Percentiles rank a stretch among this genome's conserved stretches.
Conservation (phyloP, 2,113 vertebrate species). For the Muscicapa adusta region DNA sequence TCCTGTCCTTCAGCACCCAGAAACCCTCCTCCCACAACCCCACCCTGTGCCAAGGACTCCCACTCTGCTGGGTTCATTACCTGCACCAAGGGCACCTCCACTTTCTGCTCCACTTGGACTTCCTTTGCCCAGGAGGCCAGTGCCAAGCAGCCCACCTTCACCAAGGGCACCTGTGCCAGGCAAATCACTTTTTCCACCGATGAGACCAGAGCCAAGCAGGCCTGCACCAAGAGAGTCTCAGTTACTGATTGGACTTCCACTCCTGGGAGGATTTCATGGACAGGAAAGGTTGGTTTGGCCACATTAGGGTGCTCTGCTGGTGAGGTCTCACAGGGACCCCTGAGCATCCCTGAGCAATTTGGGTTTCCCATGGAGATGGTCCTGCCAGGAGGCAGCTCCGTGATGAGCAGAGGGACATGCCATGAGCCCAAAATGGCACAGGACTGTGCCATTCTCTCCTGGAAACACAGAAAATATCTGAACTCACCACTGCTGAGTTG, state of each 20-base stretch:
- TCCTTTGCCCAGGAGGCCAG: not conserved
- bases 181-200: not conserved
- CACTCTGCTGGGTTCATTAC: not conserved
- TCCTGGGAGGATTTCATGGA: not conserved
- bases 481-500: not conserved
- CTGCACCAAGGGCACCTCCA: not conserved
- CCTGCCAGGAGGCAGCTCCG: not conserved
- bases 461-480: not conserved
- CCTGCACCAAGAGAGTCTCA: not conserved
- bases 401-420: not conserved
- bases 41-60: not conserved
- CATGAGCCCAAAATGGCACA: fast-evolving
- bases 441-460: not conserved
- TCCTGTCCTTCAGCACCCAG: not conserved
- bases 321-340: not conserved
- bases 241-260: not conserved
- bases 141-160: not conserved
- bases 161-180: not conserved
- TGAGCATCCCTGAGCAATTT: not conserved
- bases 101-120: not conserved
- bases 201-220: not conserved
- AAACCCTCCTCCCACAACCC: not conserved
- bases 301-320: fast-evolving
- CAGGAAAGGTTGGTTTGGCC: not conserved
- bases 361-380: not conserved